Conservation (phyloP, 2,113 vertebrate genomes). For the Antidorcas marsupialis region DNA sequence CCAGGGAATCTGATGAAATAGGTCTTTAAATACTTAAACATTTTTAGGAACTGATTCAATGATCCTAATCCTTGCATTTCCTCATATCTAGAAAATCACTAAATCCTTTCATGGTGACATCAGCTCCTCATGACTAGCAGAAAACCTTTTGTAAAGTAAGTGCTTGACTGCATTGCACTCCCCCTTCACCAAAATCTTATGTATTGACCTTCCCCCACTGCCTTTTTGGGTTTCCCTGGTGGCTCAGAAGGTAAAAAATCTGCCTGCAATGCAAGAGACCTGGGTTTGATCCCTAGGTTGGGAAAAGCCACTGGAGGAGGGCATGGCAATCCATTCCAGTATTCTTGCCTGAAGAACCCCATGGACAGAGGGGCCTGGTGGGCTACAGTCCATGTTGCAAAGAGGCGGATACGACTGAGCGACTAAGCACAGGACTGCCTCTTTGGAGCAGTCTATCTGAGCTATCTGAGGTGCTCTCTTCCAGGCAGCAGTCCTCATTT, state of each 20-base stretch:
- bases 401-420: neutral
- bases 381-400: neutral
- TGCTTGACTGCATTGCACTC: neutral
- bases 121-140: neutral
- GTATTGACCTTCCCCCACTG: neutral
- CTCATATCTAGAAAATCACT: neutral
- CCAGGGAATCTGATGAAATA: neutral
- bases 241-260: neutral
- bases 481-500: neutral
- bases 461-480: neutral
- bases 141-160: neutral
- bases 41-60: neutral
- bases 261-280: neutral
- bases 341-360: neutral
- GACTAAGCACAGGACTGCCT: neutral
- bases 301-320: neutral
- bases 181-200: neutral
- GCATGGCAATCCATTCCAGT: neutral
- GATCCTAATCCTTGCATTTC: neutral
- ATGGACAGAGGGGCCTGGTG: neutral
- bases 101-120: neutral
- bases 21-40: neutral
- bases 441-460: neutral
- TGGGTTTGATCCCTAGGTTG: neutral
- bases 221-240: neutral